Conservation (phyloP, 2,113 vertebrate genomes). For the Microcebus murinus region DNA sequence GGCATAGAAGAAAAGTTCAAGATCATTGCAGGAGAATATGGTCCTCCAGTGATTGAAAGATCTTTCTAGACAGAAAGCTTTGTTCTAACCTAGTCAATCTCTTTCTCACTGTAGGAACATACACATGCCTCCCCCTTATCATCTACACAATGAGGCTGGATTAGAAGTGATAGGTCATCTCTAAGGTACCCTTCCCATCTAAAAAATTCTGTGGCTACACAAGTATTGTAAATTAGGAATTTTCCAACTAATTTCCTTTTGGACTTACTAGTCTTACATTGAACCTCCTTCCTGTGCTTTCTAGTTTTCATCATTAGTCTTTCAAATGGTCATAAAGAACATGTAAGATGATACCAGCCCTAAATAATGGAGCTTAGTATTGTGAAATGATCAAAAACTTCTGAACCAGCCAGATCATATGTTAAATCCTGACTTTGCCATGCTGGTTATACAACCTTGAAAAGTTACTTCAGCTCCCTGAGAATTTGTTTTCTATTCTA, state of each 20-base stretch:
- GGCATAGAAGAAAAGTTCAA: neutral
- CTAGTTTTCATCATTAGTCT: neutral
- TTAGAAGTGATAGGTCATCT: neutral
- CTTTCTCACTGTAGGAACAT: neutral
- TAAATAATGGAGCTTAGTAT: neutral
- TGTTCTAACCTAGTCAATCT: neutral
- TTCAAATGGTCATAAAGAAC: neutral
- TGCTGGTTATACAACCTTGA: neutral
- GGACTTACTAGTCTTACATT: neutral
- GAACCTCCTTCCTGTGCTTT: neutral
- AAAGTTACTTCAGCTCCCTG: neutral
- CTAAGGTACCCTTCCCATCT: neutral
- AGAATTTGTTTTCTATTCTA: neutral
- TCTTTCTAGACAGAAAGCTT: neutral
- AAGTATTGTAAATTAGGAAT: neutral
- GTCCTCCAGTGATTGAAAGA: neutral
- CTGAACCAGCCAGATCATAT: neutral
- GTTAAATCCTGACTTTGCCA: neutral
- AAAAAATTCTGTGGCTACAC: neutral
- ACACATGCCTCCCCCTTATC: neutral
- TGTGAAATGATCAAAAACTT: neutral
- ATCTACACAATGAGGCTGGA: neutral
- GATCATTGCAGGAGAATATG: neutral
- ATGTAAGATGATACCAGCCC: neutral
- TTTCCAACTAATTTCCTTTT: neutral